Base-by-base conservation (phyloP, 1,140 invertebrate genomes). In the Stegodyphus mimosarum region DNA sequence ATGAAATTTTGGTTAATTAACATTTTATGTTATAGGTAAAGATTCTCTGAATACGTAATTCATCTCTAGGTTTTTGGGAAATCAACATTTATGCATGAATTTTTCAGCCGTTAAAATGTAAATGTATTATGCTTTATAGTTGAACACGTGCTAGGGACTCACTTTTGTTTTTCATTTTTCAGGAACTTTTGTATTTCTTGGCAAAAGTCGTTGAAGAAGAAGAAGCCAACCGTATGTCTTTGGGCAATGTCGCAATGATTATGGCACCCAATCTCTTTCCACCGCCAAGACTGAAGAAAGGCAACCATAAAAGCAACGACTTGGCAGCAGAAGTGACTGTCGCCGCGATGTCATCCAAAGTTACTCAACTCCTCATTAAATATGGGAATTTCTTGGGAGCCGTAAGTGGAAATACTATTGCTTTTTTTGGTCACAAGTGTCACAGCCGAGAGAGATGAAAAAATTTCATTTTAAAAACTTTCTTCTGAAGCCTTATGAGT, bases 211-310 rank as follows among this genome's bases (percentile, higher is more conserved):
- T 94, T 6, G 92, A 93, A 50, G 92, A 94, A 87, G 93, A 95
- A 88, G 91, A 92, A 86, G 91, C 91, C 76, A 98, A 97, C 90
- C 96, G 96, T 91, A 98, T 98, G 96, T 94, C 93, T 72, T 92
- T 95, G 71, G 95, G 96, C 88, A 98, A 97, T 90, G 95, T 97
- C 9, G 94, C 96, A 9, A 97, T 97, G 94, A 97, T 98, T 87
- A 95, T 97, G 79, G 96, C 96, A 11, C 96, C 96, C 53, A 96
- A 96, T 71, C 92, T 98, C 53, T 97, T 98, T 89, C 94, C 96
- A 15, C 85, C 85, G 70, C 95, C 95, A 5, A 89, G 89, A 10
- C 78, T 88, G 18, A 88, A 87, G 15, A 83, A 86, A 33, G 78
- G 83, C 13, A 83, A 87, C 81, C 50, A 66, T 11, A 89, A 89